Base-by-base conservation (phyloP, 2,797 vertebrate genomes). In the Anguilla pacifica region DNA sequence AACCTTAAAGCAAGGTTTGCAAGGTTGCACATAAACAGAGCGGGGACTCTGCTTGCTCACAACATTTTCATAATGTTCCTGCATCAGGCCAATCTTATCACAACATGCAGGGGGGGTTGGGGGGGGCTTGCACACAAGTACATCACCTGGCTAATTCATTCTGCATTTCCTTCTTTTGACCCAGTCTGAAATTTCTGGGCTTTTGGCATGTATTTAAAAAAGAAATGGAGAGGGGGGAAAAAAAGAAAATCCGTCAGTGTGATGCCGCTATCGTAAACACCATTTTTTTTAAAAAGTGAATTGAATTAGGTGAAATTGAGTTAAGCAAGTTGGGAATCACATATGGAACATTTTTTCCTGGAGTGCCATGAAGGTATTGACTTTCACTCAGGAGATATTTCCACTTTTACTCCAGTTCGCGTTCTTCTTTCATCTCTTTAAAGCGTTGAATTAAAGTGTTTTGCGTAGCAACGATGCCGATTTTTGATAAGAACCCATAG, bases 281-380 rank as follows among this genome's bases (percentile, higher is more conserved):
- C 82, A 89, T 95, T 93, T 72, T 95, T 93, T 15, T 13, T 19
- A 94, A 88, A 88, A 67, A 91, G 92, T 90, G 94, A 95, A 96
- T 95, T 93, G 77, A 94, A 95, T 96, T 95, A 93, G 83, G 92
- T 85, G 84, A 94, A 96, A 96, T 95, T 93, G 92, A 96, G 94
- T 96, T 95, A 95, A 89, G 91, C 88, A 90, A 91, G 86, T 89
- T 93, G 91, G 89, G 93, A 90, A 85, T 6, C 89, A 92, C 89
- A 64, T 43, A 88, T 89, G 92, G 89, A 87, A 85, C 88, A 86
- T 79, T 85, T 86, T 39, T 86, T 72, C 79, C 90, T 90, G 2
- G 85, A 92, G 88, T 91, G 89, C 57, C 90, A 91, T 46, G 90
- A 90, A 90, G 93, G 92, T 94, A 94, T 96, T 88, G 6, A 84